phyloP scores from a whole-genome alignment of 92 coral and sea anemone species.

The Epizoanthus rinbou region DNA sequence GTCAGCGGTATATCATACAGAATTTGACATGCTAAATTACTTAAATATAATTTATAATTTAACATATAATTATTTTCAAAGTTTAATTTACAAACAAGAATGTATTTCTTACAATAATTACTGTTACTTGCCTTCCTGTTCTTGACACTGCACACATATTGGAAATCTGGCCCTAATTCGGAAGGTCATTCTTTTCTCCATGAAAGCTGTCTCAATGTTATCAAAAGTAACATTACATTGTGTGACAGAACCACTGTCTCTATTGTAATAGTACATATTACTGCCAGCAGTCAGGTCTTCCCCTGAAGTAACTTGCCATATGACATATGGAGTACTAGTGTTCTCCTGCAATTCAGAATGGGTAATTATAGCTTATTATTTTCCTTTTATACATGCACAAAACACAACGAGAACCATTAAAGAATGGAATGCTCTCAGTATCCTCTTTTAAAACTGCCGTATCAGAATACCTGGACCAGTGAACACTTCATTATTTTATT shows the following conservation, averaged over 20 bases:
- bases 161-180: conserved; percentile 68
- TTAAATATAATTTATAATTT: no score
- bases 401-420: no score
- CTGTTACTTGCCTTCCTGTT: conserved; percentile 39
- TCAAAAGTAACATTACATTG: conserved; percentile 40
- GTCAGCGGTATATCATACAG: no score
- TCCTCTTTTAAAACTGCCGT: no score
- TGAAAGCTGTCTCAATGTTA: conserved; percentile 40
- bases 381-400: no score
- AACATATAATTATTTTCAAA: no score
- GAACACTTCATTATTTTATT: no score
- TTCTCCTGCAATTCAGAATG: conserved; percentile 1
- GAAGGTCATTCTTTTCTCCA: conserved; percentile 56
- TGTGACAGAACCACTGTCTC: neutral
- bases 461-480: no score
- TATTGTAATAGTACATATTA: conserved; percentile 10
- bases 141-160: conserved; percentile 31
- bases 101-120: neutral
- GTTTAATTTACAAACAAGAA: neutral
- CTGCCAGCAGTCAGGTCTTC: neutral
- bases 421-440: no score
- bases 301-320: conserved; percentile 15
- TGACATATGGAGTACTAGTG: neutral
- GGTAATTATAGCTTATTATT: no score
- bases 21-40: no score